A percentile compares a stretch with the other conserved stretches of the same genome.
Conservation (phyloP, 2,888 invertebrate genomes). For the Conops quadrifasciatus region DNA sequence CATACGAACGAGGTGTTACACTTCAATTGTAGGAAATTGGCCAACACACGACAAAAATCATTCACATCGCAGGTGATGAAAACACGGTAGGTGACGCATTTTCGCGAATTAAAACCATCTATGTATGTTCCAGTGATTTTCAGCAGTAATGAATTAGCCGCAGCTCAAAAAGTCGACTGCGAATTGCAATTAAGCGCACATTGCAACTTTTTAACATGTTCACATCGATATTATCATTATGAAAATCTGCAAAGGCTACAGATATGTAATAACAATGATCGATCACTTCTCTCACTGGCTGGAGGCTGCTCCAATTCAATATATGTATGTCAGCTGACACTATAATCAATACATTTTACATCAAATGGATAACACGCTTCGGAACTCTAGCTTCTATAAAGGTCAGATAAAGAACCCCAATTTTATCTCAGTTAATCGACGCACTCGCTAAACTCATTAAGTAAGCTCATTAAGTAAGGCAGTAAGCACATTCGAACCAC, state of each 20-base stretch:
- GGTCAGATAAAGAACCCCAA: no score
- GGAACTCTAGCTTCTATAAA: no score
- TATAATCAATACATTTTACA: no score
- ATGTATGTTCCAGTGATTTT: slow-evolving; percentile 1
- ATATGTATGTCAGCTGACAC: no score
- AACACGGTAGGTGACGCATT: no score
- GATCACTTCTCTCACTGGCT: neutral
- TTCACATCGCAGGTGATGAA: neutral
- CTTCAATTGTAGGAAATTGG: neutral
- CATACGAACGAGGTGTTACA: no score
- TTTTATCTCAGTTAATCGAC: no score
- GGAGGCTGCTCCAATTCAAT: no score
- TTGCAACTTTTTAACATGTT: slow-evolving; percentile 53
- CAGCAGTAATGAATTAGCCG: neutral
- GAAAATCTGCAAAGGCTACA: slow-evolving; percentile 44
- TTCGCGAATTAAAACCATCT: neutral
- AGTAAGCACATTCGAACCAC: no score
- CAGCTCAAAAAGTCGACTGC: neutral
- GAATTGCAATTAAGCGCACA: neutral
- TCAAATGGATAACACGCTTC: no score
- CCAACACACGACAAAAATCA: neutral
- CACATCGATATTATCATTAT: slow-evolving; percentile 58
- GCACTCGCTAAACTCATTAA: no score
- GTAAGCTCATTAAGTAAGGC: no score
- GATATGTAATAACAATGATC: slow-evolving; percentile 48